Evolutionary conservation across 2,797 vertebrate genomes (phyloP).

Genomic region (Vespertilio murinus): DNA sequence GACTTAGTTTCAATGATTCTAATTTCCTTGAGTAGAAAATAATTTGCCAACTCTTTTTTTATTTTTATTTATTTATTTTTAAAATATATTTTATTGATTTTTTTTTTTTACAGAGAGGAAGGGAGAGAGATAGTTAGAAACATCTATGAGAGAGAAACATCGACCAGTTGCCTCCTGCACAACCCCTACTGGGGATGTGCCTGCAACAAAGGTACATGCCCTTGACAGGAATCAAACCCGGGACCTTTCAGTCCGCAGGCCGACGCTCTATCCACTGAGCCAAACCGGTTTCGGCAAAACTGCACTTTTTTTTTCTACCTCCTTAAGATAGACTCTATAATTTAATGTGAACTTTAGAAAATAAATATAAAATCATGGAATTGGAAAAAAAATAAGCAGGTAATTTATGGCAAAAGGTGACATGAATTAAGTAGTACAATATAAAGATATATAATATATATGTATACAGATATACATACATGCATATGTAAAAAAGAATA

Average conservation of each 20-base stretch:
- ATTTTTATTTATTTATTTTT: too few relatives aligned
- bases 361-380: slow-evolving; percentile 11
- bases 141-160: too few relatives aligned
- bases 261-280: too few relatives aligned
- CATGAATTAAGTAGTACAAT: not conserved
- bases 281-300: too few relatives aligned
- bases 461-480: not conserved
- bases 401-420: not conserved
- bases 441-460: not conserved
- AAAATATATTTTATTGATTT: too few relatives aligned
- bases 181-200: too few relatives aligned
- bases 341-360: not conserved
- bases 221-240: too few relatives aligned
- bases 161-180: too few relatives aligned
- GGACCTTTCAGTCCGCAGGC: too few relatives aligned
- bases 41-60: not conserved
- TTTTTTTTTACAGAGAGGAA: too few relatives aligned
- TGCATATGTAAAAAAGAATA: not conserved
- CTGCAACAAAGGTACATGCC: too few relatives aligned
- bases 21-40: not conserved
- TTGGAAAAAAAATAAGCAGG: not conserved
- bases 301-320: not conserved
- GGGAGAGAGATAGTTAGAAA: too few relatives aligned
- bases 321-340: not conserved
- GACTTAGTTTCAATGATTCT: not conserved